These are phyloP conservation scores for Enteromius paludinosus DNA, from an alignment of 2,797 vertebrate genomes.

Conservation along the genomic window DNA sequence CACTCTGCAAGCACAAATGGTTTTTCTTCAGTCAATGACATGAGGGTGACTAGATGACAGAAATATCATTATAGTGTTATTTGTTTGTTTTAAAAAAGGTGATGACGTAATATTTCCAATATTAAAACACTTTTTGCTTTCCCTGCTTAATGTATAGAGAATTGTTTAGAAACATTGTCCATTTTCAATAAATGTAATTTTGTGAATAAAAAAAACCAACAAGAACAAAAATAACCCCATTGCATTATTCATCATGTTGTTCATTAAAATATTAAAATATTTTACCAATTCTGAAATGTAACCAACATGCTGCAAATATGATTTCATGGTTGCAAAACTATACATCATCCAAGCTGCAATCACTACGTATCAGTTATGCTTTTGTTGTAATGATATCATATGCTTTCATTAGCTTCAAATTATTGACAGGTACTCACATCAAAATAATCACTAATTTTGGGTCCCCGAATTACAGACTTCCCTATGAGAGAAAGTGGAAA, in stretches of 20 bases:
- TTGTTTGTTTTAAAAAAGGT: not conserved
- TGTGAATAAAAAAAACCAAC: not conserved
- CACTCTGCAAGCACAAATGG: too few relatives aligned
- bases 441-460: conserved; percentile 99
- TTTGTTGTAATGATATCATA: conserved; percentile 8
- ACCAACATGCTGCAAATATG: not conserved
- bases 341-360: not conserved
- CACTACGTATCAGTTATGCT: not conserved
- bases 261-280: not conserved
- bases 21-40: too few relatives aligned
- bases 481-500: conserved; percentile 76
- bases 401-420: conserved; percentile 29
- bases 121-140: not conserved
- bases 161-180: too few relatives aligned
- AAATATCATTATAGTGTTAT: not conserved
- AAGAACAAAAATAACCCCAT: too few relatives aligned
- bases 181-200: not conserved
- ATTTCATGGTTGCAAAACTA: not conserved
- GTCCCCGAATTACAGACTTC: conserved; percentile 91
- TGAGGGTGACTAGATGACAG: not conserved
- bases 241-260: not conserved
- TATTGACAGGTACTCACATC: conserved; percentile 84
- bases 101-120: not conserved
- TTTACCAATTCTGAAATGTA: not conserved
- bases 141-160: not conserved